These are phyloP conservation scores for Poeciliopsis paucimaculata DNA, from an alignment of 2,797 vertebrate species.

Conservation along the genomic window DNA sequence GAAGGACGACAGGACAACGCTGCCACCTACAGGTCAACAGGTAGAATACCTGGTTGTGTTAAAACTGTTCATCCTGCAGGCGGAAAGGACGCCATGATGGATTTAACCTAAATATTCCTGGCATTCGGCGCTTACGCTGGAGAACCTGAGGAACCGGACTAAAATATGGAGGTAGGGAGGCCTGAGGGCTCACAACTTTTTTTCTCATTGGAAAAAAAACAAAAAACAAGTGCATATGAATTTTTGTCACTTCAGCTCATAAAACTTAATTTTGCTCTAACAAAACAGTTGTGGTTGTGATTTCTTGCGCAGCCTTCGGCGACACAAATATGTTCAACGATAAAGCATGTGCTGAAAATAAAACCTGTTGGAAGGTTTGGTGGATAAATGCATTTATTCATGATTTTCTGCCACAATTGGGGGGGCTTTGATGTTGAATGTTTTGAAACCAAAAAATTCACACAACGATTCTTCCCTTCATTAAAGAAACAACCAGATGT, in stretches of 20 bases:
- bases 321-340: not conserved
- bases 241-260: conserved; percentile 12
- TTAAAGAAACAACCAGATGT: too few relatives aligned
- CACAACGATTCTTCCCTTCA: too few relatives aligned
- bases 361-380: not conserved
- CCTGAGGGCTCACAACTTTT: not conserved
- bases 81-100: not conserved
- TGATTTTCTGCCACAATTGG: not conserved
- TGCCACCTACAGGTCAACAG: conserved; percentile 44
- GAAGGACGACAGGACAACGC: conserved; percentile 22
- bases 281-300: not conserved
- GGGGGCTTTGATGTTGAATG: too few relatives aligned
- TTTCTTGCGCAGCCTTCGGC: not conserved
- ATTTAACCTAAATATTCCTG: not conserved
- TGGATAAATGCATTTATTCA: not conserved
- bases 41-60: not conserved
- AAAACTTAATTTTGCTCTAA: conserved; percentile 5
- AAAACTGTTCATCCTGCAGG: not conserved
- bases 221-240: not conserved
- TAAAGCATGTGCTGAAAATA: not conserved
- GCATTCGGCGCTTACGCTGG: not conserved
- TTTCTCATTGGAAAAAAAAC: not conserved
- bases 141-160: not conserved
- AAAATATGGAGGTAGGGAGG: not conserved
- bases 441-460: too few relatives aligned